Conservation (phyloP, 2,113 vertebrate species). For the Martes martes region DNA sequence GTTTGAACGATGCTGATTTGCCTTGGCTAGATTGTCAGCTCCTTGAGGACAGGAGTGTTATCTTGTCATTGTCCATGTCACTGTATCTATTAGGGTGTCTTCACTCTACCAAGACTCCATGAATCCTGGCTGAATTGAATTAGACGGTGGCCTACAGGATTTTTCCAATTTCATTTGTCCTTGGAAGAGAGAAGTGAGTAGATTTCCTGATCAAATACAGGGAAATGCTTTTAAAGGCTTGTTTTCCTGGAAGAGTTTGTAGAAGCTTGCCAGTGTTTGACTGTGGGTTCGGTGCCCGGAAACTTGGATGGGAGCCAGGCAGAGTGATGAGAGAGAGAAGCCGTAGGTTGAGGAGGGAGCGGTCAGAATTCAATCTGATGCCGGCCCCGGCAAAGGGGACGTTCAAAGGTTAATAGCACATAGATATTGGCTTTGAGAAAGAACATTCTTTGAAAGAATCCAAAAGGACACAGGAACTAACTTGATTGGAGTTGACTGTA, state of each 20-base stretch:
- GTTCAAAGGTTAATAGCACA: constrained; percentile 48
- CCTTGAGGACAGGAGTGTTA: neutral
- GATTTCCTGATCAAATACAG: constrained; percentile 43
- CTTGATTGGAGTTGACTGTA: constrained; percentile 53
- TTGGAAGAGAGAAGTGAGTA: constrained; percentile 9
- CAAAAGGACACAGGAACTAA: neutral
- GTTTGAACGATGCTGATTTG: neutral
- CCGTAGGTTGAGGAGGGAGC: neutral
- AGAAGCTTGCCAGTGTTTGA: neutral
- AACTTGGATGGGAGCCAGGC: neutral
- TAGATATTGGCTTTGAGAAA: constrained; percentile 61
- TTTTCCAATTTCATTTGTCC: constrained; percentile 41
- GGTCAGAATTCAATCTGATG: constrained; percentile 32
- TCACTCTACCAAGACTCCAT: neutral
- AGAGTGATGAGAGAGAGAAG: neutral
- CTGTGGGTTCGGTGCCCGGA: neutral
- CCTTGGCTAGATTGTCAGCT: neutral
- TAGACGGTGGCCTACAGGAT: neutral
- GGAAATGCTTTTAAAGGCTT: neutral
- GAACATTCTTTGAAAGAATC: constrained; percentile 58
- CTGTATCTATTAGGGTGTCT: rapidly evolving
- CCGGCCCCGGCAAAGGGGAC: neutral
- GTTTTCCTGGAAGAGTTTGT: neutral
- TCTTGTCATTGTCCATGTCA: neutral
- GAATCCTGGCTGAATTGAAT: constrained; percentile 15